A percentile compares a stretch with the other conserved stretches of the same genome.
These are phyloP conservation scores for Oncorhynchus tshawytscha DNA, from an alignment of 2,113 vertebrate species.

Conservation along the genomic window DNA sequence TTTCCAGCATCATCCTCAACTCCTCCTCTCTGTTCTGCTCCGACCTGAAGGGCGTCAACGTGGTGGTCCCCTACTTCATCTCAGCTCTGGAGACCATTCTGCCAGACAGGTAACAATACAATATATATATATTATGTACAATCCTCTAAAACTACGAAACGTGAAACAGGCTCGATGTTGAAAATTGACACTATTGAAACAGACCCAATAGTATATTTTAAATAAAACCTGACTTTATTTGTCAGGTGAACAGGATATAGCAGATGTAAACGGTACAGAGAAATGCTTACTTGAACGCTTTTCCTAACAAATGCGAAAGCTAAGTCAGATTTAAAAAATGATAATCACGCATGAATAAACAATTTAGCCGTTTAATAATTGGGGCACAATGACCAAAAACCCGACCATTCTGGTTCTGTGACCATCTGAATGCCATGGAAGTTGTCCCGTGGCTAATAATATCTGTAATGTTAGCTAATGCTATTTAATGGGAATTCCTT, in stretches of 20 bases:
- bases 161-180: too few relatives aligned
- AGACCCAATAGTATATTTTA: too few relatives aligned
- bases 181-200: too few relatives aligned
- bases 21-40: slow-evolving; percentile 94
- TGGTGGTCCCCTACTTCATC: slow-evolving; percentile 96
- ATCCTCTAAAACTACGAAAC: too few relatives aligned
- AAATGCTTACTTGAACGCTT: too few relatives aligned
- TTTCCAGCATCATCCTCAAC: slow-evolving; percentile 94
- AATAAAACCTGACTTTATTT: too few relatives aligned
- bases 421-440: neutral
- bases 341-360: too few relatives aligned
- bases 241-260: too few relatives aligned
- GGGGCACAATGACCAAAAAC: neutral
- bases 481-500: neutral
- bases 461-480: neutral
- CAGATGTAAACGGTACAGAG: too few relatives aligned
- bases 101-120: slow-evolving; percentile 83
- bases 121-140: neutral
- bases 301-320: too few relatives aligned
- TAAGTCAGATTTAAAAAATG: too few relatives aligned
- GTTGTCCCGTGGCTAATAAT: neutral
- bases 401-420: neutral
- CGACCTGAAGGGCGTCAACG: slow-evolving; percentile 94
- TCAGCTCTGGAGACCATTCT: slow-evolving; percentile 94
- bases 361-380: too few relatives aligned